phyloP scores from a whole-genome alignment of 37 sponge, comb jelly and placozoan genomes.

The Corticium candelabrum region DNA sequence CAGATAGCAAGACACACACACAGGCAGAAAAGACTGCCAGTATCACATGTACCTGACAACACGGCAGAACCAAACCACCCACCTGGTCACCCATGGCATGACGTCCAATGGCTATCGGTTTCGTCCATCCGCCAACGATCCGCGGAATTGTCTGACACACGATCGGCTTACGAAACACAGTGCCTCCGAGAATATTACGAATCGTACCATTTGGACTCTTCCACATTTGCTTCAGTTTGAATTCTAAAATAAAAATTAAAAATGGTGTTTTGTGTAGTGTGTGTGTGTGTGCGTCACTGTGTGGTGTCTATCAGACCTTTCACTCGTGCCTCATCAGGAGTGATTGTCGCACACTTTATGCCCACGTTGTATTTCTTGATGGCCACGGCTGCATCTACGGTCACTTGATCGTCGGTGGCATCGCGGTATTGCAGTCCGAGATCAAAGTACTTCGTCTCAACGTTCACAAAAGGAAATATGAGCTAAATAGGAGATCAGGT shows the following conservation, averaged over 20 bases:
- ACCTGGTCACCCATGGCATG: conserved; percentile 36
- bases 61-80: too few relatives aligned
- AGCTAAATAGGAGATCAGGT: too few relatives aligned
- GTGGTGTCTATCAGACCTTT: conserved; percentile 26
- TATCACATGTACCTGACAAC: too few relatives aligned
- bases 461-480: conserved; percentile 11
- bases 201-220: conserved; percentile 34
- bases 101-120: conserved; percentile 28
- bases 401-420: conserved; percentile 24
- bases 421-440: conserved; percentile 14
- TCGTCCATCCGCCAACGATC: conserved; percentile 30
- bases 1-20: not conserved
- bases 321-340: conserved; percentile 41
- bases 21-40: too few relatives aligned
- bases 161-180: conserved; percentile 38
- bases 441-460: conserved; percentile 21
- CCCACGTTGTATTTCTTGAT: conserved; percentile 35
- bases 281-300: too few relatives aligned
- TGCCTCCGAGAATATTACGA: conserved; percentile 41
- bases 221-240: conserved; percentile 44
- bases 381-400: conserved; percentile 25
- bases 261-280: too few relatives aligned
- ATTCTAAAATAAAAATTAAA: too few relatives aligned
- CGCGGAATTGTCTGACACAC: conserved; percentile 22
- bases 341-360: conserved; percentile 43